These are phyloP conservation scores for Seriola aureovittata DNA, from an alignment of 2,113 vertebrate species.

Conservation along the genomic window DNA sequence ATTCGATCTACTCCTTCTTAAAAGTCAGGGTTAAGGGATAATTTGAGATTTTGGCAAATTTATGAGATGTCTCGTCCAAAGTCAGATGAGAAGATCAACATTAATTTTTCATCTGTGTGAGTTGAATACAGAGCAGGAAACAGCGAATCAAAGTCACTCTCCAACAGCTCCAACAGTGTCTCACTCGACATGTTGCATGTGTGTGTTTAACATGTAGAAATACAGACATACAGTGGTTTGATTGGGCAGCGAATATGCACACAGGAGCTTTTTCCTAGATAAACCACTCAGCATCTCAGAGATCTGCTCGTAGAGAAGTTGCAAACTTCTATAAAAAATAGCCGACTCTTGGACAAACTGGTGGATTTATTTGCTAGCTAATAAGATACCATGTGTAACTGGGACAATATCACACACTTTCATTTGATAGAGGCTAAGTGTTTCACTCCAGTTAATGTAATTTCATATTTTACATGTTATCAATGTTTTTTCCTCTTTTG, in stretches of 20 bases:
- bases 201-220: background rate
- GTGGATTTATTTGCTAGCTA: background rate
- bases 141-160: slow-evolving; percentile 1
- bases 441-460: slow-evolving; percentile 19
- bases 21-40: background rate
- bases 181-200: background rate
- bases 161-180: slow-evolving; percentile 6
- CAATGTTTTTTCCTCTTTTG: slow-evolving; percentile 67
- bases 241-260: background rate
- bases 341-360: background rate
- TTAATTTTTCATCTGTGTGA: background rate
- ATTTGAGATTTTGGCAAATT: background rate
- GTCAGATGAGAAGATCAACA: background rate
- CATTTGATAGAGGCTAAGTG: slow-evolving; percentile 1
- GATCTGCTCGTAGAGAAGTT: background rate
- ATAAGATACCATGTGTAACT: background rate
- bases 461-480: slow-evolving; percentile 54
- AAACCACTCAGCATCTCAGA: background rate
- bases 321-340: background rate
- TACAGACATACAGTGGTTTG: background rate
- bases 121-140: background rate
- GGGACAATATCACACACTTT: background rate
- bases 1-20: background rate
- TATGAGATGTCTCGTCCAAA: background rate
- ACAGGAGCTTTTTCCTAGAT: background rate